Base-by-base conservation (phyloP, 2,113 vertebrate species). In the Leucopternis melanops region DNA sequence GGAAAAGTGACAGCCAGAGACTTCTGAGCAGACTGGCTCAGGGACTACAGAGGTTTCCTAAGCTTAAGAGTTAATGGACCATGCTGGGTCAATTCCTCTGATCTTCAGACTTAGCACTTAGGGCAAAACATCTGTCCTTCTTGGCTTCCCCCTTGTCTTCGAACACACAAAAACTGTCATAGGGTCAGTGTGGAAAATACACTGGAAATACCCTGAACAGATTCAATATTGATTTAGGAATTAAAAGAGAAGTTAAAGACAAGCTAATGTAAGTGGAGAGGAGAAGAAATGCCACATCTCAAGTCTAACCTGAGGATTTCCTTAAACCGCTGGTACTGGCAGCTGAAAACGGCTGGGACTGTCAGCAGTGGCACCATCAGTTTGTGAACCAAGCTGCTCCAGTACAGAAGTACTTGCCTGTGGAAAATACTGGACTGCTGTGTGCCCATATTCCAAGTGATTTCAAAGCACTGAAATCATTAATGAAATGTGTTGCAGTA, bases 81-180 rank as follows among this genome's bases (percentile, higher is more conserved):
- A 52, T 31, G 31, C 62, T 66, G 52, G 36, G 12, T 15, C 36
- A 25, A 2, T 32, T 66, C 59, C 36, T 50, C 44, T 10, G 27
- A 29, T 10, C 38, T 27, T 38, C 2, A 2, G 45, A 5, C 3
- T 23, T 17, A 2, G 0, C 1, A 5, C 2, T 23, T 17, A 2
- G 0, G 1, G 21, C 38, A 61, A 57, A 52, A 25, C 8, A 3
- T 17, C 29, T 27, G 36, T 69, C 27, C 62, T 70, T n/a, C 52
- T 67, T 10, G 4, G 52, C 31, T 57, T 44, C 54, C 16, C 38
- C 26, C 27, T 78, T 6, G 6, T 32, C 42, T 49, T 45, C 13
- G 14, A 42, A 11, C 31, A 14, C 20, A 15, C 17, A 40, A 38
- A 40, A 40, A 9, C 44, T 36, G 1, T 10, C 23, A 9, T 15